Conservation (phyloP, 2,113 vertebrate genomes). For the Odontophorus gujanensis region DNA sequence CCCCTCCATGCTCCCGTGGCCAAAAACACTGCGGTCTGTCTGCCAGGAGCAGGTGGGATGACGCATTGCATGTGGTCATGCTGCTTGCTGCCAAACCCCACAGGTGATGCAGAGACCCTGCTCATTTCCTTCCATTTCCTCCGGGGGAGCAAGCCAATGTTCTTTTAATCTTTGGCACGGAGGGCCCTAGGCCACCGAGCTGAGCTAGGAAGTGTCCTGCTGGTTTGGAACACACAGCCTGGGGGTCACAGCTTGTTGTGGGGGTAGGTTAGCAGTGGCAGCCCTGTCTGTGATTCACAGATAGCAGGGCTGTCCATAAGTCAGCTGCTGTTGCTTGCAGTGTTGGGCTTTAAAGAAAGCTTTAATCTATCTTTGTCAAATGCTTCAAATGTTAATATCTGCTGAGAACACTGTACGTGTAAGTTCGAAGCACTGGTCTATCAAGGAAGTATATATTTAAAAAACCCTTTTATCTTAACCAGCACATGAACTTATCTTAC, state of each 20-base stretch:
- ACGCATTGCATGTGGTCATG: background rate
- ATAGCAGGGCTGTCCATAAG: background rate
- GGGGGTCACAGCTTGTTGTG: background rate
- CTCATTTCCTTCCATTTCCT: slow-evolving; percentile 21
- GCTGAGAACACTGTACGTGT: background rate
- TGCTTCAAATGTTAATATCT: background rate
- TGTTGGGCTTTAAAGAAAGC: background rate
- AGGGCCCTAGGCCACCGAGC: background rate
- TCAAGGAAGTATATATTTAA: background rate
- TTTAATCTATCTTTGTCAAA: background rate
- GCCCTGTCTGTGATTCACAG: background rate
- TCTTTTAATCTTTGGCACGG: accelerated
- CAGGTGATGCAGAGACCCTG: background rate
- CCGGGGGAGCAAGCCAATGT: background rate
- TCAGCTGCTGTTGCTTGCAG: background rate
- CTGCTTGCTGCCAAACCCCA: background rate
- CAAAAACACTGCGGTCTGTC: accelerated
- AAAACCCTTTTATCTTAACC: background rate
- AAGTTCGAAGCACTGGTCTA: background rate
- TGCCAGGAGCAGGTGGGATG: background rate
- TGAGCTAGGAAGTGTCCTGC: background rate
- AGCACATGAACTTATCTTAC: background rate
- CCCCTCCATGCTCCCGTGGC: accelerated
- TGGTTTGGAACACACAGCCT: background rate
- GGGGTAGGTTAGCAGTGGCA: background rate